Evolutionary conservation across 2,113 vertebrate genomes (phyloP).

Genomic region (Micromys minutus): DNA sequence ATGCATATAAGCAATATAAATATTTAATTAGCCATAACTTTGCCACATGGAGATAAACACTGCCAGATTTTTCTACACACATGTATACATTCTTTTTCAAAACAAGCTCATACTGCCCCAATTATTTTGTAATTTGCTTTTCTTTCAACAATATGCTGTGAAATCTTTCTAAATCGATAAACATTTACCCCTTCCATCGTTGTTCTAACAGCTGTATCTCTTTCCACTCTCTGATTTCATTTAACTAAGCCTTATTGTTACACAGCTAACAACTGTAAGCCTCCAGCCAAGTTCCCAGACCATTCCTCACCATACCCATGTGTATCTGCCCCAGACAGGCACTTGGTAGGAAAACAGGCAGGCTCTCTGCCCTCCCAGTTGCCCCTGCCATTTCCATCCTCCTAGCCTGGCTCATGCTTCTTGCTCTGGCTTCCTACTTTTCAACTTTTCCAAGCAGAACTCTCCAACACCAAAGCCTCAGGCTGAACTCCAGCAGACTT

Average conservation of each 20-base stretch:
- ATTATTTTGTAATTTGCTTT: conserved; percentile 75
- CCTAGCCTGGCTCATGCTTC: neutral
- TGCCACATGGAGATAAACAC: conserved; percentile 65
- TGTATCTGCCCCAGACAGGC: neutral
- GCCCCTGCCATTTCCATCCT: neutral
- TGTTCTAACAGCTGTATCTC: conserved; percentile 57
- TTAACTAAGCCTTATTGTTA: neutral
- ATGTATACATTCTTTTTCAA: conserved; percentile 38
- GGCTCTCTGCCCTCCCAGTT: neutral
- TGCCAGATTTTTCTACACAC: conserved; percentile 39
- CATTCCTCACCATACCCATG: neutral
- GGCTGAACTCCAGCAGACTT: neutral
- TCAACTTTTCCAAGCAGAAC: neutral
- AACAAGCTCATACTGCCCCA: conserved; percentile 51
- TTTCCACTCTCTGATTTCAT: neutral
- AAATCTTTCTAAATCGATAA: conserved; percentile 67
- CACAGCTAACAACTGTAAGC: too few species aligned
- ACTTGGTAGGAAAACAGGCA: neutral
- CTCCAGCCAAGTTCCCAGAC: neutral
- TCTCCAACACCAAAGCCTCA: neutral
- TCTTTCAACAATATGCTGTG: conserved; percentile 61
- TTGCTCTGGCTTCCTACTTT: neutral
- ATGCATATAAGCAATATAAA: conserved; percentile 39
- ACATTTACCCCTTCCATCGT: conserved; percentile 56
- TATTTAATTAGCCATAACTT: conserved; percentile 66